Evolutionary conservation across 37 sponge, comb jelly and placozoan genomes (phyloP), one percentile per base, ranked within the genome.

Genomic region (Beroe ovata): DNA sequence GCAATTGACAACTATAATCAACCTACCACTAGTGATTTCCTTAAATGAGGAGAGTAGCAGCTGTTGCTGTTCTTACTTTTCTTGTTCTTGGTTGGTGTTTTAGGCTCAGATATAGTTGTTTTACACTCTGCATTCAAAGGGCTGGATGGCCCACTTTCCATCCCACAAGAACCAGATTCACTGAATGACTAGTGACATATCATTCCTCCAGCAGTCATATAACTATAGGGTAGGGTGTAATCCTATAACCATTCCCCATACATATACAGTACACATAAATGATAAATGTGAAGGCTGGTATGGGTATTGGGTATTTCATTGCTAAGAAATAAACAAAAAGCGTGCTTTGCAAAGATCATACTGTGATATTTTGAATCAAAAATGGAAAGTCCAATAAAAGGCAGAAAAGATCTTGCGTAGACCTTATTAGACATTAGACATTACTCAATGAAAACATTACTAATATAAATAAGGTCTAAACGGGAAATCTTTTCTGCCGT

Each of bases 81-180:
- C 28, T 36, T 38, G 84, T 77, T 77, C 33, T 77, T 77, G 84
- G 84, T 77, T 16, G 84, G 84, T 77, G 84, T 77, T 25, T 42
- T 42, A 22, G 84, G 84, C 23, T 77, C 84, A 36, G 41, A 36
- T 42, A 21, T 42, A 29, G 22, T 41, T 40, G 84, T 6, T 77
- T 77, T 77, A 26, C 84, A 77, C 84, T 77, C 84, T 4, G 41
- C 25, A 35, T 42, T 4, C 19, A 42, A 36, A 19, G 84, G 84
- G 84, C 84, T 77, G 33, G 84, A 16, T 26, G 84, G 47, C 84
- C 84, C 84, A 42, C 54, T 42, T 14, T 77, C 84, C 84, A 77
- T 77, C 36, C 30, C 69, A 29, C 69, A 4, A 26, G 4, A 30
- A 1, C 69, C 14, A 30, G 25, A 11, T 14, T 11, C 8, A 34